phyloP scores from a whole-genome alignment of 2,113 vertebrate species.

The Pungitius pungitius region DNA sequence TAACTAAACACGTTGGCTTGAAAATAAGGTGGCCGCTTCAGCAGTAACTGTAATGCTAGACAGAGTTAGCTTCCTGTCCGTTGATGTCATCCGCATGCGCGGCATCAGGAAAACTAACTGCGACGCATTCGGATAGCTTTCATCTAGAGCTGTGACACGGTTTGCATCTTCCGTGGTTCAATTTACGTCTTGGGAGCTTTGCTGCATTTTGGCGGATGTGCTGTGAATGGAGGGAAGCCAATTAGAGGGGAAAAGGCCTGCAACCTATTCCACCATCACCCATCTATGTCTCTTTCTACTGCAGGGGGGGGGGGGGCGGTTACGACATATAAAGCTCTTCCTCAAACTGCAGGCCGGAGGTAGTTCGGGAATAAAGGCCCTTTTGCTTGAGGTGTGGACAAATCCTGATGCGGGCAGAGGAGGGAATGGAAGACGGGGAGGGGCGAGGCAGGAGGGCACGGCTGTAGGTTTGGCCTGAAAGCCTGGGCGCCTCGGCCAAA shows the following conservation, averaged over 20 bases:
- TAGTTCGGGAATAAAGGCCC: slow-evolving; percentile 44
- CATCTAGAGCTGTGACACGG: neutral
- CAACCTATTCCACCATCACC: slow-evolving; percentile 54
- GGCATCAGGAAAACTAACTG: neutral
- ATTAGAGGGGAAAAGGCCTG: slow-evolving; percentile 48
- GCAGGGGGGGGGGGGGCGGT: too few species aligned
- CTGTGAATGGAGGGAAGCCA: slow-evolving; percentile 51
- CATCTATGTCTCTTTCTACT: slow-evolving; percentile 47
- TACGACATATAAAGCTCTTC: slow-evolving; percentile 56
- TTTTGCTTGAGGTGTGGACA: slow-evolving; percentile 60
- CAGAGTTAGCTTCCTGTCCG: neutral
- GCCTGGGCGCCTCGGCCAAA: slow-evolving; percentile 64
- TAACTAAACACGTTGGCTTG: neutral
- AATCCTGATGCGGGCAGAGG: slow-evolving; percentile 49
- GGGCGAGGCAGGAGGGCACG: neutral
- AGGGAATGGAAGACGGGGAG: slow-evolving; percentile 19
- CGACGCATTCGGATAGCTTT: neutral
- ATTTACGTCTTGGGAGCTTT: neutral
- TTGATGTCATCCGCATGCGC: neutral
- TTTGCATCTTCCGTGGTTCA: neutral
- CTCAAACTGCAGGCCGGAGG: slow-evolving; percentile 38
- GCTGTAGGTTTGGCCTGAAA: slow-evolving; percentile 70
- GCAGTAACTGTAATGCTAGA: neutral
- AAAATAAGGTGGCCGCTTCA: neutral
- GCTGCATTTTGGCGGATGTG: slow-evolving; percentile 42